Conservation (phyloP, 2,797 vertebrate species). For the Phaenicophaeus curvirostris region DNA sequence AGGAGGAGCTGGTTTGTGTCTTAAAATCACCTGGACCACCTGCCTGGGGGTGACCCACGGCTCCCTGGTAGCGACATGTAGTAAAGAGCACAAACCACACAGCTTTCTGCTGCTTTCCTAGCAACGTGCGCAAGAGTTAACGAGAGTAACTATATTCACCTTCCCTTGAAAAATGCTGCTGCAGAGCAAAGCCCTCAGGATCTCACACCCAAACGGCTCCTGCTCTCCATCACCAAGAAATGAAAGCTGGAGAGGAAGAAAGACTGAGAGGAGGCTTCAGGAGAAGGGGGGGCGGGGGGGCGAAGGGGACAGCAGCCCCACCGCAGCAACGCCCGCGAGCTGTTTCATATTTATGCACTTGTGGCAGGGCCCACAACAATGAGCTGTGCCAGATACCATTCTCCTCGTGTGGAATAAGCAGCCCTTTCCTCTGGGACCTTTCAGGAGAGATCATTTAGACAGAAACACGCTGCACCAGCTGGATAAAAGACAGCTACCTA, state of each 20-base stretch:
- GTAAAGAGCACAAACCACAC: neutral
- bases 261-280: constrained; percentile 31
- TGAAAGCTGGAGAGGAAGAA: constrained; percentile 14
- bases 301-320: constrained; percentile 42
- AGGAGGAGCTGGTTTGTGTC: neutral
- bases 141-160: neutral
- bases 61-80: neutral
- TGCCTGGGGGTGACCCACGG: neutral
- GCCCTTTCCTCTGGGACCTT: constrained; percentile 62
- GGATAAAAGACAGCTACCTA: constrained; percentile 57
- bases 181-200: constrained; percentile 24
- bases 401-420: constrained; percentile 55
- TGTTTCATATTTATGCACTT: constrained; percentile 64
- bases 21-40: neutral
- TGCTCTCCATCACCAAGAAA: constrained; percentile 29
- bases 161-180: constrained; percentile 33
- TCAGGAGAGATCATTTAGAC: constrained; percentile 66
- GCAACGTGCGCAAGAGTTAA: too few relatives aligned
- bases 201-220: constrained; percentile 27
- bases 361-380: constrained; percentile 58
- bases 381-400: constrained; percentile 42
- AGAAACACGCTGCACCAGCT: constrained; percentile 45
- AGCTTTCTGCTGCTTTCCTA: neutral
- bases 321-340: neutral
- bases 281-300: neutral